Percentiles rank a stretch among this genome's conserved stretches.
phyloP scores from a whole-genome alignment of 2,113 vertebrate genomes.

The Jaculus jaculus region DNA sequence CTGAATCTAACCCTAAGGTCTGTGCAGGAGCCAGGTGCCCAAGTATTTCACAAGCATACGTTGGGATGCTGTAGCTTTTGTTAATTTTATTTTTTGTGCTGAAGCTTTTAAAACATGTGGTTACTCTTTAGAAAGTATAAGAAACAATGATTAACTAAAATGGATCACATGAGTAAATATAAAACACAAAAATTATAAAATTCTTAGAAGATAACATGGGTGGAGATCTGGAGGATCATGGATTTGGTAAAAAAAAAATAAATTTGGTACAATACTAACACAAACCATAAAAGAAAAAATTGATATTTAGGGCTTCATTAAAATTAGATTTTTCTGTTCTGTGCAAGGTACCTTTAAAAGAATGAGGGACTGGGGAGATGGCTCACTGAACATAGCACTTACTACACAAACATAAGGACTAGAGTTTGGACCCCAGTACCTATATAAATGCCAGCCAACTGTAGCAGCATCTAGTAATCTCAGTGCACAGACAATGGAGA shows the following conservation, averaged over 20 bases:
- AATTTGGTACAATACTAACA: background rate
- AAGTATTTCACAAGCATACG: background rate
- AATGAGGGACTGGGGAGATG: background rate
- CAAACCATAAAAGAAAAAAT: background rate
- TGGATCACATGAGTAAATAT: background rate
- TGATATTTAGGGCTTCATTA: background rate
- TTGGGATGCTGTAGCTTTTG: background rate
- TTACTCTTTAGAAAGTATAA: background rate
- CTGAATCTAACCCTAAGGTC: background rate
- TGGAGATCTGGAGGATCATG: background rate
- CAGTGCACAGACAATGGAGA: no score
- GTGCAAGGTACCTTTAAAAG: background rate
- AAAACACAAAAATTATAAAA: background rate
- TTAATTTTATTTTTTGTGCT: no score
- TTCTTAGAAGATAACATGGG: background rate
- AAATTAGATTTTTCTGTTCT: background rate
- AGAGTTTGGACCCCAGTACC: no score
- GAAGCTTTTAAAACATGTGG: background rate
- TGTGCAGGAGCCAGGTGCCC: background rate
- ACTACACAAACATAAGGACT: no score
- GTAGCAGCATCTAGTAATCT: no score
- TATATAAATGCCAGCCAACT: no score
- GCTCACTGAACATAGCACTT: no score
- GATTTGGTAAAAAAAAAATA: background rate
- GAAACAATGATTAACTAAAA: background rate